These are phyloP conservation scores for Standfussiana lucernea DNA, from an alignment of 2,888 invertebrate genomes.

Conservation along the genomic window DNA sequence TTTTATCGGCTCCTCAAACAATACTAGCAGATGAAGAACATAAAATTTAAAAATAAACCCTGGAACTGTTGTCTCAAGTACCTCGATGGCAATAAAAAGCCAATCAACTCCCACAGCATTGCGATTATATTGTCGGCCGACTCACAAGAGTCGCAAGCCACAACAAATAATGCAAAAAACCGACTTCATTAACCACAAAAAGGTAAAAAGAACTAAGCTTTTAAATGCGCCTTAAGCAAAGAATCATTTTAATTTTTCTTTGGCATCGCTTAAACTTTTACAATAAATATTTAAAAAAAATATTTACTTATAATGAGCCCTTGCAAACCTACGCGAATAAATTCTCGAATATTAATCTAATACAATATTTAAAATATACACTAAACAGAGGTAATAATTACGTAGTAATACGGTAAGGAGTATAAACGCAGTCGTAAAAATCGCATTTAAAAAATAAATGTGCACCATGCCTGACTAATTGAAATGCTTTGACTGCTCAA, in stretches of 20 bases:
- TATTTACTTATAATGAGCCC: conserved; percentile 28
- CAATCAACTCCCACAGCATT: conserved; percentile 63
- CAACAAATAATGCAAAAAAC: conserved; percentile 50
- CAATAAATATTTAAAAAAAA: conserved; percentile 30
- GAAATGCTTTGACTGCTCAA: conserved; percentile 74
- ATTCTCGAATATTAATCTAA: conserved; percentile 24
- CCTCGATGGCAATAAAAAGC: conserved; percentile 60
- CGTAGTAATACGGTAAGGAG: conserved; percentile 68
- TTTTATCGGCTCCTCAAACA: conserved; percentile 36
- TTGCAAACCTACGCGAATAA: conserved; percentile 32
- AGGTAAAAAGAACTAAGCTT: conserved; percentile 32
- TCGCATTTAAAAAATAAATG: conserved; percentile 73
- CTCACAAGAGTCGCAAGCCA: conserved; percentile 40
- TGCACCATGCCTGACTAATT: conserved; percentile 75
- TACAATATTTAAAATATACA: conserved; percentile 55
- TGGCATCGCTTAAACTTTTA: conserved; percentile 7
- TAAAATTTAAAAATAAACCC: conserved; percentile 58
- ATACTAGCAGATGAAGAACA: conserved; percentile 35
- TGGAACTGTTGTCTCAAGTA: conserved; percentile 52
- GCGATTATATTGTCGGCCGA: conserved; percentile 55
- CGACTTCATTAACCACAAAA: conserved; percentile 65
- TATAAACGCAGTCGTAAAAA: conserved; percentile 74
- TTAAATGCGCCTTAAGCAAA: conserved; percentile 44
- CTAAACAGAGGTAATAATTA: conserved; percentile 63
- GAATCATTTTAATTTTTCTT: conserved; percentile 43